phyloP scores from a whole-genome alignment of 1,140 invertebrate species.

The Geopemphigus sp. region DNA sequence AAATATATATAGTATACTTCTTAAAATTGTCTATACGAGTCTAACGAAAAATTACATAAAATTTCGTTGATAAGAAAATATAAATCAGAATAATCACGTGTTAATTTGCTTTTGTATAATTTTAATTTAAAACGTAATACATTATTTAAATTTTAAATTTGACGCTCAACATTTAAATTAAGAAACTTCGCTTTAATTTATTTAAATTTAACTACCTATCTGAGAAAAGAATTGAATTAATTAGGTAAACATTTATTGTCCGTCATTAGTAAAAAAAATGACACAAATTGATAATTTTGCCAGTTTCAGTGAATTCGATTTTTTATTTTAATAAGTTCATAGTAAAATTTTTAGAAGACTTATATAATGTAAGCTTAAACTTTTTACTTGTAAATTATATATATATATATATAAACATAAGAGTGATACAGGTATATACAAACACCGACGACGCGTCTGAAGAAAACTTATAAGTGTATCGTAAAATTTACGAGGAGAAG shows the following conservation, averaged over 20 bases:
- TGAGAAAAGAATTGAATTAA: neutral
- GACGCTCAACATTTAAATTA: neutral
- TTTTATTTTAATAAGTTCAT: neutral
- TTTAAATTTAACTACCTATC: neutral
- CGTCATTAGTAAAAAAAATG: neutral
- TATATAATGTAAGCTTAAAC: neutral
- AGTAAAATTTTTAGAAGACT: neutral
- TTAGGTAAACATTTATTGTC: neutral
- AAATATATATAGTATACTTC: no score
- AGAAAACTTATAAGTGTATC: conserved; percentile 15
- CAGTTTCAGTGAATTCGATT: neutral
- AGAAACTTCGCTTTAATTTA: neutral
- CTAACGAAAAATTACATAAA: no score
- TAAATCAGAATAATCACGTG: neutral
- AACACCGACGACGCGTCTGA: neutral
- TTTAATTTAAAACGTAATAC: neutral
- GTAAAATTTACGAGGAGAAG: conserved; percentile 8
- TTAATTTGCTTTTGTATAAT: neutral
- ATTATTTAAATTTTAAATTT: neutral
- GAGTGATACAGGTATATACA: neutral
- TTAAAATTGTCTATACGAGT: no score
- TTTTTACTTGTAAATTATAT: neutral
- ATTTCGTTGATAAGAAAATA: neutral
- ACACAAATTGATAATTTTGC: neutral
- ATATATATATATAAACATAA: neutral